Conservation (phyloP, 2,888 invertebrate species). For the Phania funesta region DNA sequence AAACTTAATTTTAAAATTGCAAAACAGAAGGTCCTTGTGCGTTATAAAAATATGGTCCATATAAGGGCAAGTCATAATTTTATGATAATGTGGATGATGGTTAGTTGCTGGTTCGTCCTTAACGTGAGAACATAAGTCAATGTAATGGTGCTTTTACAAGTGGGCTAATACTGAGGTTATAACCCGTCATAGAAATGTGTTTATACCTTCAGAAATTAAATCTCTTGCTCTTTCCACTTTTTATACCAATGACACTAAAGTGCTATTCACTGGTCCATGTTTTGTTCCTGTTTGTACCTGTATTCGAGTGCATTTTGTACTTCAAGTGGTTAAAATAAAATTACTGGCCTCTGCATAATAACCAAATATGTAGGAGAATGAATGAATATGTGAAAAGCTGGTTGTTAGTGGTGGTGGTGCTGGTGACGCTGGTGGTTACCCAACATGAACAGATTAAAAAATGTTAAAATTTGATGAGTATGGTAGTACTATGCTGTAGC, state of each 20-base stretch:
- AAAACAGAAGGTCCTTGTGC: neutral
- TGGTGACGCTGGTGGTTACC: too few relatives aligned
- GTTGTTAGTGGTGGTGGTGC: neutral
- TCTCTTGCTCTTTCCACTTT: neutral
- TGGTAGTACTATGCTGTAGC: too few relatives aligned
- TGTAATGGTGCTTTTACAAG: neutral
- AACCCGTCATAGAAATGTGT: conserved; percentile 13
- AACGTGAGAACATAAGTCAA: neutral
- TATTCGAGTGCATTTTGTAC: conserved; percentile 44
- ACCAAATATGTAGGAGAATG: neutral
- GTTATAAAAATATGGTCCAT: conserved; percentile 2
- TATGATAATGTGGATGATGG: conserved; percentile 25
- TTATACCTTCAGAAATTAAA: neutral
- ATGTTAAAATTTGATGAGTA: too few relatives aligned
- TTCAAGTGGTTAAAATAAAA: conserved; percentile 51
- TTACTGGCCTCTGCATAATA: conserved; percentile 25
- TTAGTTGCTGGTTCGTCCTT: conserved; percentile 2
- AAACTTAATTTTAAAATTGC: conserved; percentile 32
- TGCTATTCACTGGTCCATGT: neutral
- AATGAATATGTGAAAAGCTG: too few relatives aligned
- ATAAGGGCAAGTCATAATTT: conserved; percentile 9
- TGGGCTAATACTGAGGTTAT: conserved; percentile 1
- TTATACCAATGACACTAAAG: conserved; percentile 6
- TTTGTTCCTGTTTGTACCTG: conserved; percentile 12
- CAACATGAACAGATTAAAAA: too few relatives aligned